phyloP scores from a whole-genome alignment of 2,888 invertebrate species.

The Trachelus tabidus region DNA sequence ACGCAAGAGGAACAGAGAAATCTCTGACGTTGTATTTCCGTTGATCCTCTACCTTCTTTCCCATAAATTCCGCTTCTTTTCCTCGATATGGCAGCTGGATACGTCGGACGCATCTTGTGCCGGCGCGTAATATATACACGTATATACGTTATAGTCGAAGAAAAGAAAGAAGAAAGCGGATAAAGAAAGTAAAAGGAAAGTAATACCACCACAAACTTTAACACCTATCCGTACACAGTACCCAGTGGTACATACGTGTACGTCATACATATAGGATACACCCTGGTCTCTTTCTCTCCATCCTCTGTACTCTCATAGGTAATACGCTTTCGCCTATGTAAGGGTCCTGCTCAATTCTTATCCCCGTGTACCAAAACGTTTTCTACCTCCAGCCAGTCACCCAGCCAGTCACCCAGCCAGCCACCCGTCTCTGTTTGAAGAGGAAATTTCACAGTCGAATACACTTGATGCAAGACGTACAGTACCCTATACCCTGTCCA shows the following conservation, averaged over 20 bases:
- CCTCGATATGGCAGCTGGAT: neutral
- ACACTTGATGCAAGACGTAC: constrained; percentile 56
- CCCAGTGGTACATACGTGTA: constrained; percentile 48
- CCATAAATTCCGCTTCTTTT: constrained; percentile 3
- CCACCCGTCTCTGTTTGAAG: constrained; percentile 56
- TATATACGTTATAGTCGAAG: neutral
- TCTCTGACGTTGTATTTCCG: neutral
- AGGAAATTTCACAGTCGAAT: constrained; percentile 64
- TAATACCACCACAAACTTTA: constrained; percentile 23
- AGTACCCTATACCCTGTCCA: constrained; percentile 31
- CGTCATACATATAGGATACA: neutral
- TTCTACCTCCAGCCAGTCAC: constrained; percentile 31
- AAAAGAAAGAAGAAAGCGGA: neutral
- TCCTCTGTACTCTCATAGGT: constrained; percentile 13
- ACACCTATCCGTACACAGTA: constrained; percentile 51
- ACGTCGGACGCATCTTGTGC: neutral
- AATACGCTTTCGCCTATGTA: too few species aligned
- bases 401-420: constrained; percentile 42
- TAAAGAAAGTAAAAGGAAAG: neutral
- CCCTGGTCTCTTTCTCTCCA: constrained; percentile 1
- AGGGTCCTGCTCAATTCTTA: too few species aligned
- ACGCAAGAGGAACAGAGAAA: too few species aligned
- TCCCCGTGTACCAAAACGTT: constrained; percentile 40
- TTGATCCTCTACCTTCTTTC: neutral
- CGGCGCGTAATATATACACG: too few species aligned